These are phyloP conservation scores for Scaptomyza graminum DNA, from an alignment of 1,140 invertebrate species.

Conservation along the genomic window DNA sequence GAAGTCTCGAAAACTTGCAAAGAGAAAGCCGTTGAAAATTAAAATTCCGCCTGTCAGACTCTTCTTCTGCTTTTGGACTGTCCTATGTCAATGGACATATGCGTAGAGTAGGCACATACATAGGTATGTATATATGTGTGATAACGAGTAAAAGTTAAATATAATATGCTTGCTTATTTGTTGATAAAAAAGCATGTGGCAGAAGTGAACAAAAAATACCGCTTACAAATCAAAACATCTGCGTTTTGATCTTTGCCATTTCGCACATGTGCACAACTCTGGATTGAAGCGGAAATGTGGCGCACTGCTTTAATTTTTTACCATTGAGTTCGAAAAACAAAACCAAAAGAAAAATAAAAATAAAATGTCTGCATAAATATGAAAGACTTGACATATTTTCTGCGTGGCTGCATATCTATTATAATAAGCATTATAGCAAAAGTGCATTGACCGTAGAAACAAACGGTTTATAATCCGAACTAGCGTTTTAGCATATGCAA, in stretches of 20 bases:
- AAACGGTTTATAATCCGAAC: background rate
- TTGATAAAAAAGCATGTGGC: slow-evolving; percentile 56
- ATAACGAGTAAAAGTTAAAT: slow-evolving; percentile 1
- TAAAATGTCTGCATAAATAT: slow-evolving; percentile 41
- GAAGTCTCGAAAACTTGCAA: background rate
- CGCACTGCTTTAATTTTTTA: slow-evolving; percentile 59
- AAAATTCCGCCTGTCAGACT: slow-evolving; percentile 1
- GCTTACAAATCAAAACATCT: slow-evolving; percentile 61
- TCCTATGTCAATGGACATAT: slow-evolving; percentile 27
- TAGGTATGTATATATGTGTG: too few species aligned
- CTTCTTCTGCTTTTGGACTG: slow-evolving; percentile 29
- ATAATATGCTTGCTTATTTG: background rate
- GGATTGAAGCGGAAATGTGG: slow-evolving; percentile 42
- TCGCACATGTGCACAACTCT: slow-evolving; percentile 60
- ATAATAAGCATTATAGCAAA: background rate
- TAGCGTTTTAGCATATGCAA: too few species aligned
- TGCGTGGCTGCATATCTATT: slow-evolving; percentile 18
- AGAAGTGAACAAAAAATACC: slow-evolving; percentile 23
- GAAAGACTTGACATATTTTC: slow-evolving; percentile 61
- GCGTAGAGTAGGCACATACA: background rate
- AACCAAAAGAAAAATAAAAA: slow-evolving; percentile 50
- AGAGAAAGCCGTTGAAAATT: slow-evolving; percentile 44
- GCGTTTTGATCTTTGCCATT: slow-evolving; percentile 61
- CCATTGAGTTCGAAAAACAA: slow-evolving; percentile 54
- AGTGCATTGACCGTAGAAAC: slow-evolving; percentile 55